phyloP scores from a whole-genome alignment of 2,888 invertebrate species.

The Sthenelais limicola region DNA sequence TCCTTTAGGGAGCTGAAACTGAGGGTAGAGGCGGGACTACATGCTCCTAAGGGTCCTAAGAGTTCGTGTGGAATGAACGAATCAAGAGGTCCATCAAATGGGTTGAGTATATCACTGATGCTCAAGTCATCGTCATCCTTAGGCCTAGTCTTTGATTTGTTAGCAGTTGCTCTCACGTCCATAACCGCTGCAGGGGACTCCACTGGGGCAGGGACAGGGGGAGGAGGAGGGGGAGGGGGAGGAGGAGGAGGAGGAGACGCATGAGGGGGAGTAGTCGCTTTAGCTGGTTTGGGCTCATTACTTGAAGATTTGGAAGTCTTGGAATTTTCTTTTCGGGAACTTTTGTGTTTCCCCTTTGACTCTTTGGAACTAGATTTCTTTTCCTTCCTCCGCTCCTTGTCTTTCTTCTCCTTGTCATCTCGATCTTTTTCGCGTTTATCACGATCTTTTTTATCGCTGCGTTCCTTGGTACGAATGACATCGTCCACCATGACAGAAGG shows the following conservation, averaged over 20 bases:
- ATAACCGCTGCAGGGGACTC: neutral
- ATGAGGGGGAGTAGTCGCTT: neutral
- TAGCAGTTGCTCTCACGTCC: no score
- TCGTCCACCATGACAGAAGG: neutral
- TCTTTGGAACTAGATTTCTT: slow-evolving; percentile 26
- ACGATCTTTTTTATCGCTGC: slow-evolving; percentile 9
- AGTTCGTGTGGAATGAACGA: neutral
- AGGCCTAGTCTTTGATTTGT: no score
- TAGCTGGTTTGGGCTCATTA: neutral
- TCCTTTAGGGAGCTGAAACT: slow-evolving; percentile 32
- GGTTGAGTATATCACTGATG: slow-evolving; percentile 20
- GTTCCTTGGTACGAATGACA: neutral
- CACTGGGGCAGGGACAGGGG: neutral
- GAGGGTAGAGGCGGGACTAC: slow-evolving; percentile 22
- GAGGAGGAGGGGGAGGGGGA: neutral
- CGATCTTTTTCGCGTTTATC: slow-evolving; percentile 19
- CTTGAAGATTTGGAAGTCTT: neutral
- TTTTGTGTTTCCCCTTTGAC: slow-evolving; percentile 36
- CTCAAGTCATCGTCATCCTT: slow-evolving; percentile 32
- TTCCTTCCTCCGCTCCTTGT: slow-evolving; percentile 22
- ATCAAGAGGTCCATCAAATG: slow-evolving; percentile 27
- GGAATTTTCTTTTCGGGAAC: neutral
- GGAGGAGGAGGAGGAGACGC: neutral
- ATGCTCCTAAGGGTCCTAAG: neutral
- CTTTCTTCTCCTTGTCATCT: slow-evolving; percentile 23